Conservation (phyloP, 1,140 invertebrate species). For the Spodoptera litura region DNA sequence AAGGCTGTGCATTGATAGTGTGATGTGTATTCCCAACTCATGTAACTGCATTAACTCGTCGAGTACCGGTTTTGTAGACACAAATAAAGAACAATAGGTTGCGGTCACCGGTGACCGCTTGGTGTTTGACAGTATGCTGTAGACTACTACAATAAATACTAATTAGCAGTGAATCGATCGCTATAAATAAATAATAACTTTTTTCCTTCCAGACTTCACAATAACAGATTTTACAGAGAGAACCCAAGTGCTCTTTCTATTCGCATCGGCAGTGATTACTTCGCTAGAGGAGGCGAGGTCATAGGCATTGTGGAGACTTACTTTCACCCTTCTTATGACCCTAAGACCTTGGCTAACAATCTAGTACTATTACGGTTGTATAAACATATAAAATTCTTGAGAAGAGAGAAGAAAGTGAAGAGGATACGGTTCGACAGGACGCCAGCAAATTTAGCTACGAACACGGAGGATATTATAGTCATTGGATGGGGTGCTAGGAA, state of each 20-base stretch:
- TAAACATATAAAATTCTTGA: conserved; percentile 54
- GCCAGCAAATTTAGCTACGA: conserved; percentile 52
- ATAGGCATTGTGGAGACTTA: conserved; percentile 68
- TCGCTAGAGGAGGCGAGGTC: conserved; percentile 64
- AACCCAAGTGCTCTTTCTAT: conserved; percentile 70
- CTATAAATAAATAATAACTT: too few relatives aligned
- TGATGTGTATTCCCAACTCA: too few relatives aligned
- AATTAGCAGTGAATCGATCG: too few relatives aligned
- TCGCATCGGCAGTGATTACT: conserved; percentile 69
- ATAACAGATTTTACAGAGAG: conserved; percentile 76
- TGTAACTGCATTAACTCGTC: too few relatives aligned
- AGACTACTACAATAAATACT: too few relatives aligned
- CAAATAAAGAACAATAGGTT: too few relatives aligned
- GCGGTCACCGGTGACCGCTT: too few relatives aligned
- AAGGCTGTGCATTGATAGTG: too few relatives aligned
- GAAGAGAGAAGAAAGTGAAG: conserved; percentile 56
- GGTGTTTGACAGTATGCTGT: too few relatives aligned
- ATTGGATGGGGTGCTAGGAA: conserved; percentile 75
- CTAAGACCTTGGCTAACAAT: conserved; percentile 68
- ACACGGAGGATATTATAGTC: conserved; percentile 65
- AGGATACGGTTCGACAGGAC: conserved; percentile 69
- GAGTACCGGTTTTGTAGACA: too few relatives aligned
- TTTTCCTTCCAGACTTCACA: conserved; percentile 44
- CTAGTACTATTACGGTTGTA: conserved; percentile 54
- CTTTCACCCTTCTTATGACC: conserved; percentile 70